These are phyloP conservation scores for Hirudo medicinalis DNA, from an alignment of 1,140 invertebrate species.

Conservation along the genomic window DNA sequence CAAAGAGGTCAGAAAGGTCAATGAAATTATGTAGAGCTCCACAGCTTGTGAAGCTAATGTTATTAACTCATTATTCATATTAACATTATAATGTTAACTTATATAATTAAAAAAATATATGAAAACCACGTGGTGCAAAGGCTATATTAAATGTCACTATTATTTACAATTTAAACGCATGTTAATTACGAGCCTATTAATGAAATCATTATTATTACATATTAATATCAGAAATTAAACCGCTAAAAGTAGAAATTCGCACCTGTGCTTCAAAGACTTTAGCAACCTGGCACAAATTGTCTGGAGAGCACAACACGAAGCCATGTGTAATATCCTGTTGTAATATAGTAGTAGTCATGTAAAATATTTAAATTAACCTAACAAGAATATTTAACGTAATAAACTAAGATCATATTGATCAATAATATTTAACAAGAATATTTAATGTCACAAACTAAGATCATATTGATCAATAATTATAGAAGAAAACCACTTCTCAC, in stretches of 20 bases:
- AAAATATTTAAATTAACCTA: no score
- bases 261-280: conserved; percentile 91
- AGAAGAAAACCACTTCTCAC: conserved; percentile 29
- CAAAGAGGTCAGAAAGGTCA: neutral
- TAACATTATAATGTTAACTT: neutral
- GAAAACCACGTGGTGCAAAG: no score
- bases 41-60: no score
- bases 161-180: neutral
- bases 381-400: no score
- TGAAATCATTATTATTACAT: neutral
- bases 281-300: conserved; percentile 84
- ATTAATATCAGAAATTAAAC: neutral
- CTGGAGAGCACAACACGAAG: conserved; percentile 88
- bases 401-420: no score
- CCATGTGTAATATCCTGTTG: conserved; percentile 76
- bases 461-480: no score
- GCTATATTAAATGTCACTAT: no score
- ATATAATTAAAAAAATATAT: no score
- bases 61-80: neutral
- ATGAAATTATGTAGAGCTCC: no score
- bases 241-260: conserved; percentile 23
- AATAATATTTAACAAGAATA: no score
- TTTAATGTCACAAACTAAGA: no score
- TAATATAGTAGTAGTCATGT: no score
- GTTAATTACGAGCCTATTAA: neutral